Base-by-base conservation (phyloP, 1,140 invertebrate species). In the Pygmarrhopalites habei region DNA sequence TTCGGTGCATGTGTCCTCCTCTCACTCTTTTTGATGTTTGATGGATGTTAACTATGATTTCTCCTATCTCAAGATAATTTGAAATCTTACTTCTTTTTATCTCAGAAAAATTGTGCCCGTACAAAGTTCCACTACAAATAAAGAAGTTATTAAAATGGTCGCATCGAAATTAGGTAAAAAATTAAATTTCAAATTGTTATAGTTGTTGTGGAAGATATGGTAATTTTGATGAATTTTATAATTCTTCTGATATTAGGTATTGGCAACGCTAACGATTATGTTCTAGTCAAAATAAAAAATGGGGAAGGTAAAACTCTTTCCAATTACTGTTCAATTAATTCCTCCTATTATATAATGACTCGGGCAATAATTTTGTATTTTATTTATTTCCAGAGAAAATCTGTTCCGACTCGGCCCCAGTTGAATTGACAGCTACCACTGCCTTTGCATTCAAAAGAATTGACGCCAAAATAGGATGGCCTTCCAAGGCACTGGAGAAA, bases 391-490 rank as follows among this genome's bases (percentile, higher is more conserved):
- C 82, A 91, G 93, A 96, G 83, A 91, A 86, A 49, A 82, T 91
- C 72, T 79, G 96, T 19, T 82, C 82, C 41, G 92, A 95, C 70
- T 65, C 91, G 95, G 70, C 84, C 87, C 68, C 79, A 86, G 19
- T 79, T 82, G 44, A 81, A 81, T 59, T 82, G 81, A 66, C 85
- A 85, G 74, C 87, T 92, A 70, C 91, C 88, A 63, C 69, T 43
- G 69, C 69, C 19, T 86, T 98, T 73, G 93, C 92, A 1, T 97
- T 92, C 78, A 95, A 96, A 78, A 81, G 93, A 49, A 90, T 90
- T 72, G 93, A 95, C 74, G 92, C 92, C 17, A 95, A 95, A 80
- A 96, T 97, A 70, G 92, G 93, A 49, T 97, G 93, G 93, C 93
- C 94, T 23, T 41, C 59, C 39, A 70, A 65, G 53, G 67, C 67